phyloP scores from a whole-genome alignment of 2,797 vertebrate species.

The Eidolon dupreanum region DNA sequence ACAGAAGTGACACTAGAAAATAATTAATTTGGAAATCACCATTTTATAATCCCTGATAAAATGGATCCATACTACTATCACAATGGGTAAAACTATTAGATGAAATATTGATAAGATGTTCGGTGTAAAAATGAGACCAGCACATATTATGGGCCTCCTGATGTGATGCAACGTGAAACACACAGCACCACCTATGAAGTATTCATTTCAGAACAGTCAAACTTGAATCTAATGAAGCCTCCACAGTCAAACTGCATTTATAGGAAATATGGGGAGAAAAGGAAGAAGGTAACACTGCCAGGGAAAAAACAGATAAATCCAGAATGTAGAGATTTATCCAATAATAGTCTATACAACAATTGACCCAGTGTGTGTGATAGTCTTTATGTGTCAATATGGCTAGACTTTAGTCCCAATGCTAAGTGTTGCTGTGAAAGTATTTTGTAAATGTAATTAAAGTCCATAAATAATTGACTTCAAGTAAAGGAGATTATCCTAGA shows the following conservation, averaged over 20 bases:
- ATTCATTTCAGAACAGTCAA: neutral
- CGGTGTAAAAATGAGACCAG: neutral
- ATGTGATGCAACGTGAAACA: neutral
- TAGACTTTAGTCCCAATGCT: neutral
- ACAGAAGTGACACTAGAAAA: neutral
- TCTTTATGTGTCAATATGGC: neutral
- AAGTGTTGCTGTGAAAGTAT: neutral
- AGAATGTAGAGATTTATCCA: neutral
- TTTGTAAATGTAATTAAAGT: neutral
- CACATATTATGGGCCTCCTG: neutral
- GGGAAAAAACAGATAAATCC: neutral
- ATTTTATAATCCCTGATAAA: neutral
- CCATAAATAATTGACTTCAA: neutral
- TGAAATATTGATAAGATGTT: neutral
- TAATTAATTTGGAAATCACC: neutral
- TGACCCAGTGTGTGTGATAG: neutral
- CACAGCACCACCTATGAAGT: neutral
- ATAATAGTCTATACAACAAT: neutral
- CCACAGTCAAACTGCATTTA: neutral
- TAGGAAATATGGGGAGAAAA: neutral
- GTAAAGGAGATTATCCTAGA: neutral
- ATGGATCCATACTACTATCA: neutral
- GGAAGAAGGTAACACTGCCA: neutral
- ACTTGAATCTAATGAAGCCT: neutral
- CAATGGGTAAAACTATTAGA: neutral